A percentile compares a stretch with the other conserved stretches of the same genome.
These are phyloP conservation scores for Gasterosteus aculeatus DNA, from an alignment of 2,113 vertebrate genomes.

Conservation along the genomic window DNA sequence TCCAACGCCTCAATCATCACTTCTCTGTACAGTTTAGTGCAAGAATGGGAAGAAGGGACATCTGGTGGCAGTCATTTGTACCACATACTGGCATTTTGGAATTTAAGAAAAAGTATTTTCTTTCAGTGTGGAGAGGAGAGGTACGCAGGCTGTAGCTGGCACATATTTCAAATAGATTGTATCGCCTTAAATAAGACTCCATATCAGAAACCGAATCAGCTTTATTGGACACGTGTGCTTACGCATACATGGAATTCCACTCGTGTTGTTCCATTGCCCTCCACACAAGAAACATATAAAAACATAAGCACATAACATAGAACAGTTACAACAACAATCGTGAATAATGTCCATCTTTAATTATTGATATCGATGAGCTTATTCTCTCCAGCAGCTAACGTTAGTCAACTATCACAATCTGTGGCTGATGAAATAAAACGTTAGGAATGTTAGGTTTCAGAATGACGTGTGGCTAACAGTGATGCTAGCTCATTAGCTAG, in stretches of 20 bases:
- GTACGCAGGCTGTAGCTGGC: not conserved
- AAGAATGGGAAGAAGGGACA: not conserved
- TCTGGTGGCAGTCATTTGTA: slow-evolving; percentile 21
- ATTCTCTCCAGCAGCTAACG: not conserved
- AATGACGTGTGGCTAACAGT: not conserved
- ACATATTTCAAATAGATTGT: not conserved
- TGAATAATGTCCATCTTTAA: not conserved
- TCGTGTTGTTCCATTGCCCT: too few relatives aligned
- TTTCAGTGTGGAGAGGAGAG: not conserved
- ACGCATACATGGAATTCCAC: too few relatives aligned
- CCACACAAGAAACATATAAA: too few relatives aligned
- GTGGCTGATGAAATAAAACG: not conserved
- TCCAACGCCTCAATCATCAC: not conserved
- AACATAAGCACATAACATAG: too few relatives aligned
- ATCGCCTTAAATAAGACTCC: not conserved
- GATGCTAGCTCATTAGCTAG: too few relatives aligned
- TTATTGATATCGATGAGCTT: not conserved
- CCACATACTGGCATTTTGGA: not conserved
- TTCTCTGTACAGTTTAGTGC: not conserved
- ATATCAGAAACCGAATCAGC: too few relatives aligned
- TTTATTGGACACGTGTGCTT: too few relatives aligned
- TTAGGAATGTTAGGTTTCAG: not conserved
- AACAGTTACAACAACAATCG: too few relatives aligned
- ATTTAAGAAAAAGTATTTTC: not conserved
- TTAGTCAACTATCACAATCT: not conserved